Evolutionary conservation across 2,797 vertebrate genomes (phyloP).

Genomic region (Molossus alvarezi): DNA sequence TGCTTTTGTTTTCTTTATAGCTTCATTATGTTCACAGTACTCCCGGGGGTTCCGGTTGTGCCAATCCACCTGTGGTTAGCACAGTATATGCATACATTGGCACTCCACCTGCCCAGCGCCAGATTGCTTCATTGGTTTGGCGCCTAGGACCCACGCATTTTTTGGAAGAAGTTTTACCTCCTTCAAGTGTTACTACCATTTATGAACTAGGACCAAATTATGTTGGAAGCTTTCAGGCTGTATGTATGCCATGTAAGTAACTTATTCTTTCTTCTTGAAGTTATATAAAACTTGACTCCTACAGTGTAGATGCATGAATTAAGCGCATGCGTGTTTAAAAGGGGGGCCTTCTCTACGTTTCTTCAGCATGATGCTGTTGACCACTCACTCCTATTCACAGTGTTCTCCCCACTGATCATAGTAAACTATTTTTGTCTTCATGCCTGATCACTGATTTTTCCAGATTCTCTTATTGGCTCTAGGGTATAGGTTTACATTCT

Average conservation of each 20-base stretch:
- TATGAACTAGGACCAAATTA: conserved; percentile 97
- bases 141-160: conserved; percentile 97
- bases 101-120: conserved; percentile 97
- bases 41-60: conserved; percentile 96
- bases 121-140: conserved; percentile 96
- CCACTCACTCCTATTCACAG: background rate
- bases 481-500: background rate
- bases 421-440: background rate
- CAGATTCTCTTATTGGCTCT: background rate
- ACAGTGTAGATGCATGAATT: background rate
- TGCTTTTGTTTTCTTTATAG: conserved; percentile 86
- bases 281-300: background rate
- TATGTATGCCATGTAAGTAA: conserved; percentile 95
- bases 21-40: conserved; percentile 98
- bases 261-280: background rate
- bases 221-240: conserved; percentile 97
- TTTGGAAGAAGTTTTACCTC: conserved; percentile 97
- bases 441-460: background rate
- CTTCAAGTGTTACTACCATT: conserved; percentile 94
- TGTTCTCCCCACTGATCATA: background rate
- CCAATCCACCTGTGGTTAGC: conserved; percentile 97
- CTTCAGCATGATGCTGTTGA: background rate
- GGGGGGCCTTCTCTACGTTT: background rate
- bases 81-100: conserved; percentile 97
- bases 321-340: background rate